Percentiles rank a stretch among this genome's conserved stretches.
phyloP scores from a whole-genome alignment of 2,113 vertebrate genomes.

The Catharus fuscescens region DNA sequence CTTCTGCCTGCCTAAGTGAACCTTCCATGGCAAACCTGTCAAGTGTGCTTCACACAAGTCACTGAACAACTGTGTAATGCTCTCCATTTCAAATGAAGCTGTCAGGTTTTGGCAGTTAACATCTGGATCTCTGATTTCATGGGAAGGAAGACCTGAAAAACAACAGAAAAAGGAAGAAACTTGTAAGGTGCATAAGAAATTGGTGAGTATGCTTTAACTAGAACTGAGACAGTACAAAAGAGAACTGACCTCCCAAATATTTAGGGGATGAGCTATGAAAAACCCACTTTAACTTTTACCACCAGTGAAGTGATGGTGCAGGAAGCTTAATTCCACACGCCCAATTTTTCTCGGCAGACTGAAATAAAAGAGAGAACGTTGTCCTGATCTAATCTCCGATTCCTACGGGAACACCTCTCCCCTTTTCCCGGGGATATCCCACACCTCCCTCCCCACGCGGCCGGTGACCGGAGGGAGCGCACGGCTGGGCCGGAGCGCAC shows the following conservation, averaged over 20 bases:
- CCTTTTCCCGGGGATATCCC: rapidly evolving
- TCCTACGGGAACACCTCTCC: background rate
- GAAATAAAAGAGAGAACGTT: rapidly evolving
- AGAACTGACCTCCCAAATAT: background rate
- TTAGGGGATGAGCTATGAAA: background rate
- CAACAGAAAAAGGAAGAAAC: background rate
- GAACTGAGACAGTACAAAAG: background rate
- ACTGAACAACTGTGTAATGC: slow-evolving; percentile 86
- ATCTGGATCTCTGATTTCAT: background rate
- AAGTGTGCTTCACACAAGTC: slow-evolving; percentile 89
- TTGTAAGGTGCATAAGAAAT: rapidly evolving
- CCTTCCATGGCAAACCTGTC: slow-evolving; percentile 81
- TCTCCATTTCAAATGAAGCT: slow-evolving; percentile 68
- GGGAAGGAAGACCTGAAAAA: slow-evolving; percentile 5
- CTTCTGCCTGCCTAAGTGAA: slow-evolving; percentile 60
- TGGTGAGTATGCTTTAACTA: background rate
- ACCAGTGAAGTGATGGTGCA: background rate
- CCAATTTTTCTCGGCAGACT: background rate
- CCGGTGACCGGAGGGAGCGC: background rate
- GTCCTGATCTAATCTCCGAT: background rate
- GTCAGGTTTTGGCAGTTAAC: background rate
- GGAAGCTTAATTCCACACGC: background rate
- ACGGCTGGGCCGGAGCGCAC: background rate
- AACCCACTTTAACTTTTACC: background rate
- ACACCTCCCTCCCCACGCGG: background rate